Base-by-base conservation (phyloP, 2,113 vertebrate genomes). In the Colinus virginianus region DNA sequence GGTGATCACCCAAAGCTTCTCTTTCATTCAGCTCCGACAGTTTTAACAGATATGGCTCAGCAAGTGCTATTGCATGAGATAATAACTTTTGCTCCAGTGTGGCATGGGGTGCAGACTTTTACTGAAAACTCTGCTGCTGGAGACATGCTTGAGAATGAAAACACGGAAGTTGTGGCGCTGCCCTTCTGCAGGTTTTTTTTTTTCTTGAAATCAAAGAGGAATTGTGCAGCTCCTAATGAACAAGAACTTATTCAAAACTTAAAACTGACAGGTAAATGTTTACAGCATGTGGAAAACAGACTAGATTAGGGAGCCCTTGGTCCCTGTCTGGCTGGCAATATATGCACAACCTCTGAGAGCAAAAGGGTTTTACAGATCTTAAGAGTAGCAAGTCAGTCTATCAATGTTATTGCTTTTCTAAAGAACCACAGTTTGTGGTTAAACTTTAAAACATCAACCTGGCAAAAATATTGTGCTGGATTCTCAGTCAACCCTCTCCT, bases 41-140 rank as follows among this genome's bases (percentile, higher is more conserved):
- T 5, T 5, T 11, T 32, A 18, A 23, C 8, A 18, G 32, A 51
- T 19, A 17, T 38, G 58, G 38, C 42, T 64, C 43, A 4, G 0
- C 8, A 9, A 6, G 6, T 7, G 6, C 21, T 11, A 1, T 14
- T 7, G 28, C 8, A 28, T 0, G 0, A 11, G 19, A 53, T 40
- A 14, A 9, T 0, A 0, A 2, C 26, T 69, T 38, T 59, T 64
- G 18, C 30, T 9, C 25, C 13, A 2, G 7, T 9, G 21, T 25
- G 43, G 40, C 21, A 64, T 5, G 21, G 59, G 25, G 18, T 75
- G 42, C 43, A 32, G 55, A 8, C 9, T 74, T 15, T 58, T 42
- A 12, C 28, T 74, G 40, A 48, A 67, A 36, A 66, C 42, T 16
- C 28, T 38, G 28, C 34, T 75, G 74, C 34, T 75, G 74, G 15